Base-by-base conservation (phyloP, 2,888 invertebrate genomes). In the Diarsia brunnea region DNA sequence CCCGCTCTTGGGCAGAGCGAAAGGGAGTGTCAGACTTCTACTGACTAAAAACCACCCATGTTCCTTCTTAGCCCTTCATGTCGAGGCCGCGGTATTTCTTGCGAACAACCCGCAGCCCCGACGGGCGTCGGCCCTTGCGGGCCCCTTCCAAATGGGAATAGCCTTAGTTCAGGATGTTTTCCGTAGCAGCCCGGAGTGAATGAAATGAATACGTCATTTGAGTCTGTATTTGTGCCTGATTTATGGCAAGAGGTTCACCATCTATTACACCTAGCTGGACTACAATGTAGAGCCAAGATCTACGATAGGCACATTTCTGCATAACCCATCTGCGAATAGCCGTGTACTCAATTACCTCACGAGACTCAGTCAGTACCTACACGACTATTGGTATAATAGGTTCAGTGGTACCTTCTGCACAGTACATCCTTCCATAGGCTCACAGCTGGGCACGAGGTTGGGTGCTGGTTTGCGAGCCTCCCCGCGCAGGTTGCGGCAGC, bases 361-460 rank as follows among this genome's bases (percentile, higher is more conserved):
- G n/a, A n/a, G n/a, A n/a, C n/a, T n/a, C n/a, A n/a, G n/a, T n/a
- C n/a, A n/a, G n/a, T n/a, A n/a, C n/a, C n/a, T n/a, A n/a, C n/a
- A n/a, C n/a, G n/a, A n/a, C n/a, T n/a, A n/a, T n/a, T n/a, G n/a
- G n/a, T n/a, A n/a, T n/a, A n/a, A 31, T 24, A 16, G 27, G 24
- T 53, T 74, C 27, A 47, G 8, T 27, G 7, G 31, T 79, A 95
- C 96, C 92, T 94, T 94, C 68, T 95, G 95, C 21, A 96, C 94
- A 38, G 96, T 95, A 60, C 92, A 91, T 3, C 92, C 94, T 65
- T 96, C 96, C 96, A 97, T 96, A 0, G 96, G 96, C 82, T 94
- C 95, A 65, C 94, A 94, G 87, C 96, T 96, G 0, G 95, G 93
- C 55, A 96, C 94, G 2, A 96, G 84, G 73, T 95, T 96, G 0